A percentile compares a stretch with the other conserved stretches of the same genome.
These are phyloP conservation scores for Ericerus pela DNA, from an alignment of 1,140 invertebrate genomes.

Conservation along the genomic window DNA sequence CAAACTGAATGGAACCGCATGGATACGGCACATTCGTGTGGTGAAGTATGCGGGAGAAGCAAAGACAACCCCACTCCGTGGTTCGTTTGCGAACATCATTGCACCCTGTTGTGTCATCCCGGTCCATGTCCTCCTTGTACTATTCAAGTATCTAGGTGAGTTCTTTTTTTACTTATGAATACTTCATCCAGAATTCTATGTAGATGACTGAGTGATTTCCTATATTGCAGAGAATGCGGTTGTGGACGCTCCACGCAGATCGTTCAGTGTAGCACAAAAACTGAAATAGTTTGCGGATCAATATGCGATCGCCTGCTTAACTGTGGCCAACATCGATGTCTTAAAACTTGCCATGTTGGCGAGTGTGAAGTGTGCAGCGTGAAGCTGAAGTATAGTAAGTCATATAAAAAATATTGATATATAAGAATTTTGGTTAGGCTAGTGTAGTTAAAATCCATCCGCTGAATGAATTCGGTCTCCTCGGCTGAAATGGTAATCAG, in stretches of 20 bases:
- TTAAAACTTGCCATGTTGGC: slow-evolving; percentile 39
- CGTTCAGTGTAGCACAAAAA: slow-evolving; percentile 51
- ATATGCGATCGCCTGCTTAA: slow-evolving; percentile 53
- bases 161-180: slow-evolving; percentile 2
- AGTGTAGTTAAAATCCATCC: too few relatives aligned
- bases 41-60: slow-evolving; percentile 58
- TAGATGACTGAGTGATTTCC: background rate
- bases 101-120: slow-evolving; percentile 79
- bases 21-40: slow-evolving; percentile 74
- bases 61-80: slow-evolving; percentile 31
- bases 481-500: too few relatives aligned
- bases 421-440: too few relatives aligned
- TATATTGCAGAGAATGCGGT: slow-evolving; percentile 41
- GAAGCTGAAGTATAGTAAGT: too few relatives aligned
- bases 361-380: slow-evolving; percentile 36
- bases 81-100: slow-evolving; percentile 56
- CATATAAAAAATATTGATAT: too few relatives aligned
- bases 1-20: slow-evolving; percentile 37
- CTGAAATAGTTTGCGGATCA: slow-evolving; percentile 52
- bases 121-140: slow-evolving; percentile 58
- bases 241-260: slow-evolving; percentile 52
- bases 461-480: too few relatives aligned
- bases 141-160: slow-evolving; percentile 34
- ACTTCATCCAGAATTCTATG: slow-evolving; percentile 7
- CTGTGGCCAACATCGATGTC: slow-evolving; percentile 47